Evolutionary conservation across 64 coral and sea anemone genomes (phyloP).

Genomic region (Anthopleura sola): DNA sequence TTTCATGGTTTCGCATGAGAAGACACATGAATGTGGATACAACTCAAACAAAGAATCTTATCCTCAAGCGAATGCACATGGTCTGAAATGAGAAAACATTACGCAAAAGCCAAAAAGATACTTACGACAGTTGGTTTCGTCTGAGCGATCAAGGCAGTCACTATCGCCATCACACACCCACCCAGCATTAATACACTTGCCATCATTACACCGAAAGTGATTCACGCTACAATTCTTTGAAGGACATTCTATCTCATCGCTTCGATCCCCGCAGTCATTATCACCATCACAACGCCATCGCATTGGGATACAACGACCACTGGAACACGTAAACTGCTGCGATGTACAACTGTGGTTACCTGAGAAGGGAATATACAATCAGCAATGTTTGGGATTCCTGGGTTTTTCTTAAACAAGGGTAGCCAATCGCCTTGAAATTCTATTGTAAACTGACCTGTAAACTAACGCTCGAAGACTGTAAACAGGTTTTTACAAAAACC

Average conservation of each 20-base stretch:
- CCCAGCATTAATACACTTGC: constrained; percentile 23
- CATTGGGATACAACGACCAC: constrained; percentile 60
- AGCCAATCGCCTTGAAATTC: no score
- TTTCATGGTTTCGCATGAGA: no score
- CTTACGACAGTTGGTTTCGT: constrained; percentile 30
- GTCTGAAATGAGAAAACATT: no score
- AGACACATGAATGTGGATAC: no score
- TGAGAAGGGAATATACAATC: neutral
- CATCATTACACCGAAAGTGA: constrained; percentile 38
- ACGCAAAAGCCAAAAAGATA: neutral
- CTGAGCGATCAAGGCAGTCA: constrained; percentile 34
- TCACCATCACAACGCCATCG: constrained; percentile 65
- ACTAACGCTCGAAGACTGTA: no score
- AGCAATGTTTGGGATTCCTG: neutral
- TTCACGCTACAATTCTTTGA: constrained; percentile 22
- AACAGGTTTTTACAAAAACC: no score
- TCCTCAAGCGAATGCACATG: no score
- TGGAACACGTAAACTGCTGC: constrained; percentile 52
- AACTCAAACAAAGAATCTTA: no score
- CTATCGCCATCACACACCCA: constrained; percentile 50
- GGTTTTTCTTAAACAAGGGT: neutral
- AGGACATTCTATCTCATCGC: constrained; percentile 53
- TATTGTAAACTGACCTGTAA: no score
- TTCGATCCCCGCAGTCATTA: constrained; percentile 54
- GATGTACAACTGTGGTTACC: constrained; percentile 44